Percentiles rank a stretch among this genome's conserved stretches.
These are phyloP conservation scores for Carettochelys insculpta DNA, from an alignment of 2,113 vertebrate species.

Conservation along the genomic window DNA sequence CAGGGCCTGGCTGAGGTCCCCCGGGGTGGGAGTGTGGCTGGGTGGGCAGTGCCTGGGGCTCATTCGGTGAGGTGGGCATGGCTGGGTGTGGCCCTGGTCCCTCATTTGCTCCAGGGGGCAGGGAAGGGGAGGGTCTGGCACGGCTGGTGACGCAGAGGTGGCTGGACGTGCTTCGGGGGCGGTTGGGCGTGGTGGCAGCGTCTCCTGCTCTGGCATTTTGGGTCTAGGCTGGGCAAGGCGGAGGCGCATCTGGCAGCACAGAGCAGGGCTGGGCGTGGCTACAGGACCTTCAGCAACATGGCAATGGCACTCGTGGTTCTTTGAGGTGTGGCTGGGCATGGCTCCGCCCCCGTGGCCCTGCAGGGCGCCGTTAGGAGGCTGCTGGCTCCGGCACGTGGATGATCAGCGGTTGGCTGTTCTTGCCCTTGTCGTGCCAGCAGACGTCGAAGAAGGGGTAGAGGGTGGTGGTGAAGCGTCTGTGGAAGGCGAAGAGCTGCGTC, in stretches of 20 bases:
- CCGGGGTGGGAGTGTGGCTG: no score
- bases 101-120: no score
- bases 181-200: neutral
- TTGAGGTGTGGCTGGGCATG: no score
- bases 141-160: neutral
- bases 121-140: no score
- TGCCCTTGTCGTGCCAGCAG: slow-evolving; percentile 79
- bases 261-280: neutral
- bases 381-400: slow-evolving; percentile 15
- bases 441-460: slow-evolving; percentile 76
- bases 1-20: no score
- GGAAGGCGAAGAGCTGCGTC: slow-evolving; percentile 83
- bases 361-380: neutral
- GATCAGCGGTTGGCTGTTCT: slow-evolving; percentile 69
- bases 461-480: slow-evolving; percentile 58
- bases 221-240: no score
- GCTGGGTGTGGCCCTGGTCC: neutral
- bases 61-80: neutral
- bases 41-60: neutral
- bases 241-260: neutral
- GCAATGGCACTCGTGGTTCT: neutral
- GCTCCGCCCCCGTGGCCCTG: neutral
- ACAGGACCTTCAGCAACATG: neutral
- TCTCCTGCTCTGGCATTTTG: neutral
- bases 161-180: neutral